Percentiles rank a stretch among this genome's conserved stretches.
Conservation (phyloP, 2,797 vertebrate genomes). For the Eulemur mongoz region DNA sequence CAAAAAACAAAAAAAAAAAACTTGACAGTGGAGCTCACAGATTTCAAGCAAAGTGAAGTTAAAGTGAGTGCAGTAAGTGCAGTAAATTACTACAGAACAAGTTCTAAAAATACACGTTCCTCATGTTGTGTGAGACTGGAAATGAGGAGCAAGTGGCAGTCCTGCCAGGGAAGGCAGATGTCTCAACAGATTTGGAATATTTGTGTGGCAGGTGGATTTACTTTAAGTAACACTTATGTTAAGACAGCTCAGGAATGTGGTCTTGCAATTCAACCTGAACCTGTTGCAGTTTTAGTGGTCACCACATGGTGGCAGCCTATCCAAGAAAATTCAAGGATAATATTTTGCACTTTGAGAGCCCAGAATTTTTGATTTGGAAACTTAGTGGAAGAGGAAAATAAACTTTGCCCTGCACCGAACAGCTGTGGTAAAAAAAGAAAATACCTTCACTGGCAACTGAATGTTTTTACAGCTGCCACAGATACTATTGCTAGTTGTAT, state of each 20-base stretch:
- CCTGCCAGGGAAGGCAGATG: background rate
- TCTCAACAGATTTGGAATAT: background rate
- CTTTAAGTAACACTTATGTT: background rate
- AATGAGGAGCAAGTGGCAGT: background rate
- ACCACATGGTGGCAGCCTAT: constrained; percentile 83
- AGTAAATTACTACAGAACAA: background rate
- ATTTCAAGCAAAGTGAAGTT: background rate
- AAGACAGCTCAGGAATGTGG: background rate
- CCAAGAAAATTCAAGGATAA: constrained; percentile 60
- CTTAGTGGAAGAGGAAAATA: constrained; percentile 51
- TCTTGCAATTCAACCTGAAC: background rate
- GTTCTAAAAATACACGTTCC: background rate
- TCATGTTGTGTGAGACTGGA: background rate
- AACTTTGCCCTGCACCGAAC: constrained; percentile 46
- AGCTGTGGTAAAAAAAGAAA: constrained; percentile 72
- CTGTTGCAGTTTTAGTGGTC: background rate
- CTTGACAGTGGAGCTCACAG: background rate
- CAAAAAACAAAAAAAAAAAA: background rate
- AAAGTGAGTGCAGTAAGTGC: background rate
- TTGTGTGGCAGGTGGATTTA: background rate
- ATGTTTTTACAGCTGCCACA: constrained; percentile 84
- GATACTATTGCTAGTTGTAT: constrained; percentile 75
- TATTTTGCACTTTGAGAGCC: background rate
- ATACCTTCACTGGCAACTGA: constrained; percentile 68
- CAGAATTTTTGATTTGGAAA: background rate